Evolutionary conservation across 2,797 vertebrate genomes (phyloP).

Genomic region (Triplophysa yarkandensis): DNA sequence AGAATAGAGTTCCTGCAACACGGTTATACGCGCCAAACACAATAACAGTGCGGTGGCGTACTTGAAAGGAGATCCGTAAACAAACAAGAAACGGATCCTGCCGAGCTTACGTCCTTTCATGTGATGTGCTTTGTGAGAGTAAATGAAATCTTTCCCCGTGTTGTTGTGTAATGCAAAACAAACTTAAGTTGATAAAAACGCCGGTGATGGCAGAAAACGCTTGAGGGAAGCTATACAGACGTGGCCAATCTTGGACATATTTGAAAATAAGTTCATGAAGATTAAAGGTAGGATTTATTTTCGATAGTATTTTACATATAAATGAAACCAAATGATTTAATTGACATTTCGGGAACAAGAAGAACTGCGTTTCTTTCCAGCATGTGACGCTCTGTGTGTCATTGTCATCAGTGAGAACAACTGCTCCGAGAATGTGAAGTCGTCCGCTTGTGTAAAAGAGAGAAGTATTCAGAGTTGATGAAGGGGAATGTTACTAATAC

Average conservation of each 20-base stretch:
- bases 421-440: constrained; percentile 54
- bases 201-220: not conserved
- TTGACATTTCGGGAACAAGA: not conserved
- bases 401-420: constrained; percentile 63
- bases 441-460: constrained; percentile 63
- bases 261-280: too few species aligned
- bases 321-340: too few species aligned
- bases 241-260: too few species aligned
- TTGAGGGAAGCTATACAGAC: not conserved
- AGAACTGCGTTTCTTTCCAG: not conserved
- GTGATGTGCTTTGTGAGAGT: constrained; percentile 15
- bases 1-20: not conserved
- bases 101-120: constrained; percentile 16
- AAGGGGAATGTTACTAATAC: constrained; percentile 65
- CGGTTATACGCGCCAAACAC: not conserved
- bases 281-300: too few species aligned
- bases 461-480: constrained; percentile 60
- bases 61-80: constrained; percentile 32
- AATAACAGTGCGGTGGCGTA: not conserved
- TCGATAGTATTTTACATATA: too few species aligned
- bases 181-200: constrained; percentile 2
- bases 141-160: constrained; percentile 17
- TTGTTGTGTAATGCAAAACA: constrained; percentile 18
- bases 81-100: constrained; percentile 23
- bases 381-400: constrained; percentile 47